These are phyloP conservation scores for Epizoanthus stellaris DNA, from an alignment of 92 coral and sea anemone species.

Conservation along the genomic window DNA sequence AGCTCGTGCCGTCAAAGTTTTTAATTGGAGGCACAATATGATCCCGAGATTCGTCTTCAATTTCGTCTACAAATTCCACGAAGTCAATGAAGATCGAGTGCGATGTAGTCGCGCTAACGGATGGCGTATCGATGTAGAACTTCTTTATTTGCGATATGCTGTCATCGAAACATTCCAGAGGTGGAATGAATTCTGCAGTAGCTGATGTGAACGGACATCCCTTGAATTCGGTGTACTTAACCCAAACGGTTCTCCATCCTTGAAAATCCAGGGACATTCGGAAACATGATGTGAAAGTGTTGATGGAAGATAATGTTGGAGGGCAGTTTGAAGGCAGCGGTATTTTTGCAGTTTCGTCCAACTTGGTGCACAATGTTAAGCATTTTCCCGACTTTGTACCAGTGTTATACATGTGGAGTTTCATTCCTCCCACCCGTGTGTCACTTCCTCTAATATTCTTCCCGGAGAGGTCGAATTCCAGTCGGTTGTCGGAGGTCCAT, in stretches of 20 bases:
- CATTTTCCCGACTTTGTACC: not conserved
- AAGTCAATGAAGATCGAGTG: not conserved
- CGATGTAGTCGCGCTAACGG: not conserved
- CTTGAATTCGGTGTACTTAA: not conserved
- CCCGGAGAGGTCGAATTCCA: not conserved
- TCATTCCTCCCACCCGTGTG: not conserved
- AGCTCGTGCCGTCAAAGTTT: not conserved
- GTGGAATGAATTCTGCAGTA: not conserved
- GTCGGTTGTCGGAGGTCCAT: too few species aligned
- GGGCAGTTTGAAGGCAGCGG: not conserved
- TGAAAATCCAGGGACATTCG: not conserved
- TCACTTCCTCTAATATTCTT: not conserved
- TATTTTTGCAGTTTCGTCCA: not conserved
- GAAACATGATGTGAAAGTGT: too few species aligned
- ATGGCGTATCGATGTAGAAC: not conserved
- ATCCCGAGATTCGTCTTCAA: not conserved
- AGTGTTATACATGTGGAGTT: not conserved
- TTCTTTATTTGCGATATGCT: not conserved
- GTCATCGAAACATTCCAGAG: not conserved
- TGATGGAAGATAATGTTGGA: too few species aligned
- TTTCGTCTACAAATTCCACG: not conserved
- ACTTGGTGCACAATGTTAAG: not conserved
- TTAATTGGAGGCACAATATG: not conserved
- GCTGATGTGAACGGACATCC: not conserved
- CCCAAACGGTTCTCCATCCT: constrained; percentile 1